Evolutionary conservation across 1,140 invertebrate species (phyloP), one percentile per base, ranked within the genome.

Genomic region (Nasonia giraulti): DNA sequence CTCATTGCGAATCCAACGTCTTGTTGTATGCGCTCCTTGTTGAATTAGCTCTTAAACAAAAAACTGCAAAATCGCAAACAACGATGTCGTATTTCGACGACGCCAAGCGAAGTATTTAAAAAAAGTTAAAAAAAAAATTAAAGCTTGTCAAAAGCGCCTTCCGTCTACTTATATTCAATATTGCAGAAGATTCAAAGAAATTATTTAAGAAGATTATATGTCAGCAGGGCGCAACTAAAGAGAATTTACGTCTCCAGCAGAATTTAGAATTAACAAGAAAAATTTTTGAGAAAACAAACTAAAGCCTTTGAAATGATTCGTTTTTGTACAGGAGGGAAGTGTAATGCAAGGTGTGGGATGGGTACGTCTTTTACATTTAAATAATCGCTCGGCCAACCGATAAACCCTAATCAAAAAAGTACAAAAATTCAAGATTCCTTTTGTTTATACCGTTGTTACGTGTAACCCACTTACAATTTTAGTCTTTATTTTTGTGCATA

Each of bases 401-500:
- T 90, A 68, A 86, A 91, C 89, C 89, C 88, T 91, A 91, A 92
- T 91, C 90, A 92, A 92, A 92, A 91, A 89, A 93, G 92, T 93
- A 93, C 92, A 93, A 93, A 93, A 87, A 91, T 89, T 88, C 87
- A 88, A 89, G 86, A 89, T 87, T 88, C 88, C 85, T 83, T 89
- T 91, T 89, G 86, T 90, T 91, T 89, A 90, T 85, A 82, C 89
- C 84, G 85, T 90, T 89, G 87, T 90, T 90, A 87, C 85, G 86
- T 71, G 83, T 87, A 87, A 37, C 44, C 86, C 74, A 87, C 87
- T 87, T 90, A 89, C 84, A 47, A 79, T 87, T 88, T 33, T 85
- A 89, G 83, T 89, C 86, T 86, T 87, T 47, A 85, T 89, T 71
- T 89, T 89, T 74, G 3, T 87, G 89, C 75, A 37, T 31, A 27